Conservation (phyloP, 2,797 vertebrate genomes). For the Melanotaenia maccullochi region DNA sequence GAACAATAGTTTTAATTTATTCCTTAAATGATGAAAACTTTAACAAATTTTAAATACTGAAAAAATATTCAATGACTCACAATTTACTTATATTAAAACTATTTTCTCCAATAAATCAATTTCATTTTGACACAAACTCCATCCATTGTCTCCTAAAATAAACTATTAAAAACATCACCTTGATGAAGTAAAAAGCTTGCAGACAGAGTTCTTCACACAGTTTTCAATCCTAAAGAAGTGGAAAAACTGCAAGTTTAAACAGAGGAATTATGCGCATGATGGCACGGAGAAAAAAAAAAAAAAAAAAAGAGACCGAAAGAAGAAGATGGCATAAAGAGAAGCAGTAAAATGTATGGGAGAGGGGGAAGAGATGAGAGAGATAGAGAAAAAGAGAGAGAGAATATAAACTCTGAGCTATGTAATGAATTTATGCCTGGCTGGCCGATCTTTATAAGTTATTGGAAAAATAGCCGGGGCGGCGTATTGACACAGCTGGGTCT, state of each 20-base stretch:
- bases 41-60: no score
- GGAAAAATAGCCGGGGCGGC: conserved; percentile 93
- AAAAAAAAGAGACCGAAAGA: conserved; percentile 13
- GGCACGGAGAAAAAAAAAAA: conserved; percentile 1
- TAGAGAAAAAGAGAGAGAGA: conserved; percentile 54
- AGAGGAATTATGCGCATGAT: conserved; percentile 1
- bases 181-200: no score
- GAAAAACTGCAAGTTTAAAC: conserved; percentile 34
- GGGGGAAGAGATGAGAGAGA: conserved; percentile 36
- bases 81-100: no score
- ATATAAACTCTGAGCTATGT: conserved; percentile 85
- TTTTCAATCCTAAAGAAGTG: neutral
- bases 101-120: no score
- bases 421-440: conserved; percentile 86
- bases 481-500: conserved; percentile 95
- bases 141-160: no score
- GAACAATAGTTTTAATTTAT: no score
- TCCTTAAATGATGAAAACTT: no score
- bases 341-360: conserved; percentile 7
- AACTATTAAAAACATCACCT: no score
- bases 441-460: conserved; percentile 96
- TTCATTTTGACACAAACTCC: no score
- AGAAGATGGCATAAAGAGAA: conserved; percentile 14
- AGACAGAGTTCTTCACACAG: no score
- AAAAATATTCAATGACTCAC: no score